A percentile compares a stretch with the other conserved stretches of the same genome.
Evolutionary conservation across 2,797 vertebrate species (phyloP).

Genomic region (Scolopax rusticola): DNA sequence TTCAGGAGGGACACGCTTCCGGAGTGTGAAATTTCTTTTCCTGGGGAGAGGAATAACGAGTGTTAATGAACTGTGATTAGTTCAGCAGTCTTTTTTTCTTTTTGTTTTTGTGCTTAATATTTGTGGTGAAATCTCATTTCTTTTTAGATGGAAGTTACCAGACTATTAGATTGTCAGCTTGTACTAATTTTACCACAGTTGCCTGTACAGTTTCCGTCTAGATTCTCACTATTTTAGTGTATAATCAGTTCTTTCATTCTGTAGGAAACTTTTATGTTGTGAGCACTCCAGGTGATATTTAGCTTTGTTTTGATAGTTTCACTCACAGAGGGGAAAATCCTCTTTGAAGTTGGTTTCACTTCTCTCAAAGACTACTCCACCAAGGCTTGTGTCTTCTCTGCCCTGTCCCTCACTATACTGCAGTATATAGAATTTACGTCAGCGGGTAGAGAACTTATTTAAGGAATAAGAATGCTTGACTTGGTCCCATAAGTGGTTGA

Average conservation of each 20-base stretch:
- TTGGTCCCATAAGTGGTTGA: background rate
- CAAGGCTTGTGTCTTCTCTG: background rate
- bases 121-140: background rate
- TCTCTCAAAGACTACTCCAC: background rate
- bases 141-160: background rate
- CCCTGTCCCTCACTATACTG: rapidly evolving
- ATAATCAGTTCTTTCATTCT: background rate
- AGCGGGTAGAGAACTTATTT: background rate
- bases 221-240: background rate
- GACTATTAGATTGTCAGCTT: background rate
- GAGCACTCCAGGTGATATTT: background rate
- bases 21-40: background rate
- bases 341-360: background rate
- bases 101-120: background rate
- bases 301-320: background rate
- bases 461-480: background rate
- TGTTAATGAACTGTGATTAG: background rate
- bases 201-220: background rate
- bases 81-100: background rate
- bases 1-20: background rate
- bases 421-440: background rate
- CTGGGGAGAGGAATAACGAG: background rate
- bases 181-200: background rate
- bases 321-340: background rate
- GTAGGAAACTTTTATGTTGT: background rate